Conservation (phyloP, 2,113 vertebrate species). For the Pelvicachromis taeniatus region DNA sequence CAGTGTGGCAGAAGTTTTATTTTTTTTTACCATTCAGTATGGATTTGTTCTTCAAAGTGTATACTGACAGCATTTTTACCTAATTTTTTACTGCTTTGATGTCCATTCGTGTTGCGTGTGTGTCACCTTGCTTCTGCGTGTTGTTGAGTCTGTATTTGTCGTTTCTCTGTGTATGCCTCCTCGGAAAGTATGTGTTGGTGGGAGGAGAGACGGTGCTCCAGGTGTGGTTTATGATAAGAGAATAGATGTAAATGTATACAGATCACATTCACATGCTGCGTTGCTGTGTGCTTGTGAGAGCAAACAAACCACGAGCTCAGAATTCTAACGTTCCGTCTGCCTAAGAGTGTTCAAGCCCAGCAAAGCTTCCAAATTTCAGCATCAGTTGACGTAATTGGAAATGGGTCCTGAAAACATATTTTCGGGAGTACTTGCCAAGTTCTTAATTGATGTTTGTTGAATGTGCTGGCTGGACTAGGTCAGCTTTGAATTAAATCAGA, state of each 20-base stretch:
- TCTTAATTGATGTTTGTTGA: background rate
- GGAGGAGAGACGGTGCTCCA: background rate
- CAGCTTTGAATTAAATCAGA: background rate
- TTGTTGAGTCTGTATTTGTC: background rate
- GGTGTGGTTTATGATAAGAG: slow-evolving; percentile 37
- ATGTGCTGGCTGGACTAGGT: background rate
- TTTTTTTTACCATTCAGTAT: background rate
- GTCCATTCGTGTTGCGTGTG: background rate
- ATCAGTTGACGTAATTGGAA: background rate
- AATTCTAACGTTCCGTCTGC: slow-evolving; percentile 5
- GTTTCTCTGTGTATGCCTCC: background rate
- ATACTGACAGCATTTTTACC: background rate
- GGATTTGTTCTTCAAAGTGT: background rate
- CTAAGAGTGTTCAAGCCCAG: background rate
- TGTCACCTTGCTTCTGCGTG: background rate
- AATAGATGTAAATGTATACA: slow-evolving; percentile 49
- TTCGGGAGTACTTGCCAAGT: background rate
- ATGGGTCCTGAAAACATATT: background rate
- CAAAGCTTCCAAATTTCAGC: slow-evolving; percentile 18
- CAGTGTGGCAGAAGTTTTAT: background rate
- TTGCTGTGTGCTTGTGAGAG: background rate
- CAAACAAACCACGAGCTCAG: slow-evolving; percentile 24
- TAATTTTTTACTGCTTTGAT: background rate
- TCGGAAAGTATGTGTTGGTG: background rate
- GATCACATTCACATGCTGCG: slow-evolving; percentile 34